A percentile compares a stretch with the other conserved stretches of the same genome.
phyloP scores from a whole-genome alignment of 1,140 invertebrate genomes.

The Achroia grisella region DNA sequence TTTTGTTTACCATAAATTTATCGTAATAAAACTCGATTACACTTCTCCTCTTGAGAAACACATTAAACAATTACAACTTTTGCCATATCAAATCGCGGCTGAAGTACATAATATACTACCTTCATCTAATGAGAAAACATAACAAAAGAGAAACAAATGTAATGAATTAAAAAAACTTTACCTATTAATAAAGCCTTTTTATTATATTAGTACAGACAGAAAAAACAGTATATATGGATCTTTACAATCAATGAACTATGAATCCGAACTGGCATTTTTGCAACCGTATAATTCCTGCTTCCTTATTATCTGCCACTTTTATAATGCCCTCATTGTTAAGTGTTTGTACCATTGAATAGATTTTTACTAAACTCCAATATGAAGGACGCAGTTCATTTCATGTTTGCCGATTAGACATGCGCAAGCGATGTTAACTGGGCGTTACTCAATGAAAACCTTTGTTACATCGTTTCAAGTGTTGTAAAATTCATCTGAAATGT shows the following conservation, averaged over 20 bases:
- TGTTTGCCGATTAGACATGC: constrained; percentile 34
- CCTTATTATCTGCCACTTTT: constrained; percentile 38
- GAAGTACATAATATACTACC: too few relatives aligned
- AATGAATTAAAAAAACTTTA: too few relatives aligned
- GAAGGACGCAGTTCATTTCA: neutral
- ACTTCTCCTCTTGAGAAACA: too few relatives aligned
- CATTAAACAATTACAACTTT: too few relatives aligned
- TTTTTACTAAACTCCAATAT: neutral
- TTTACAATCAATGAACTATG: neutral
- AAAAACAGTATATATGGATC: too few relatives aligned
- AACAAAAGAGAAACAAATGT: too few relatives aligned
- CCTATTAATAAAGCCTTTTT: too few relatives aligned
- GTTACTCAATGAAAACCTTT: neutral
- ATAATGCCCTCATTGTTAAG: constrained; percentile 2
- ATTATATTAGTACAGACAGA: too few relatives aligned
- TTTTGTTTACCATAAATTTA: too few relatives aligned
- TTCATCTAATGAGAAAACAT: too few relatives aligned
- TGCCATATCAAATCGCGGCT: too few relatives aligned
- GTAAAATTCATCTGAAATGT: constrained; percentile 3
- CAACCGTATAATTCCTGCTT: constrained; percentile 36
- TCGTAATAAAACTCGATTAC: too few relatives aligned
- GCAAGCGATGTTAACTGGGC: neutral
- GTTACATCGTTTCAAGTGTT: constrained; percentile 3
- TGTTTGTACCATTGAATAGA: neutral
- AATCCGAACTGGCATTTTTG: neutral